Evolutionary conservation across 2,113 vertebrate genomes (phyloP).

Genomic region (Capreolus pygargus): DNA sequence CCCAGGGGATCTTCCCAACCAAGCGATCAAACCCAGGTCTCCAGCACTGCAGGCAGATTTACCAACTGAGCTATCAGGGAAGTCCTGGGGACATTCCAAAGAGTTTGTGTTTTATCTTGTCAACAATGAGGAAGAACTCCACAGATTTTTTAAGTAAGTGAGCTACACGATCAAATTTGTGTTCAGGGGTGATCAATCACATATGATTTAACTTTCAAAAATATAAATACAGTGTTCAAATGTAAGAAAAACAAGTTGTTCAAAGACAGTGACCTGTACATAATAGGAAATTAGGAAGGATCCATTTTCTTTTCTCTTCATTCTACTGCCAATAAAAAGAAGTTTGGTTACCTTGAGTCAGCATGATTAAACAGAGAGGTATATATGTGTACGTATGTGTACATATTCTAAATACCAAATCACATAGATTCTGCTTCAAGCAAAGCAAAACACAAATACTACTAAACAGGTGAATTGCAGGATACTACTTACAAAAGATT

Average conservation of each 20-base stretch:
- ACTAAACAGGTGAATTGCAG: not conserved
- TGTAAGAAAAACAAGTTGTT: not conserved
- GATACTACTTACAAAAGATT: not conserved
- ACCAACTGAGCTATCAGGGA: not conserved
- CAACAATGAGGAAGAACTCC: not conserved
- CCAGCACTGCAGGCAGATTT: not conserved
- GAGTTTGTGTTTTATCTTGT: not conserved
- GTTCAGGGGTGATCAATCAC: not conserved
- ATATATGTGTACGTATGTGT: not conserved
- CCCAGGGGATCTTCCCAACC: not conserved
- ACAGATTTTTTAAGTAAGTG: not conserved
- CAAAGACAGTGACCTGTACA: not conserved
- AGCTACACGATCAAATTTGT: not conserved
- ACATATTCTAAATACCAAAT: not conserved
- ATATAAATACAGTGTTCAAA: not conserved
- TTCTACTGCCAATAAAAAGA: not conserved
- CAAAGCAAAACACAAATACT: constrained; percentile 12
- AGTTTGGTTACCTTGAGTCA: not conserved
- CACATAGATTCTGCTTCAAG: not conserved
- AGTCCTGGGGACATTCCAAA: not conserved
- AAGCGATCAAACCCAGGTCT: not conserved
- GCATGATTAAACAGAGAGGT: not conserved
- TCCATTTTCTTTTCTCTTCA: not conserved
- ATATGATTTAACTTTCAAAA: constrained; percentile 25
- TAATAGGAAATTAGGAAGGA: not conserved